phyloP scores from a whole-genome alignment of 92 coral and sea anemone species.

The Micromussa lordhowensis region DNA sequence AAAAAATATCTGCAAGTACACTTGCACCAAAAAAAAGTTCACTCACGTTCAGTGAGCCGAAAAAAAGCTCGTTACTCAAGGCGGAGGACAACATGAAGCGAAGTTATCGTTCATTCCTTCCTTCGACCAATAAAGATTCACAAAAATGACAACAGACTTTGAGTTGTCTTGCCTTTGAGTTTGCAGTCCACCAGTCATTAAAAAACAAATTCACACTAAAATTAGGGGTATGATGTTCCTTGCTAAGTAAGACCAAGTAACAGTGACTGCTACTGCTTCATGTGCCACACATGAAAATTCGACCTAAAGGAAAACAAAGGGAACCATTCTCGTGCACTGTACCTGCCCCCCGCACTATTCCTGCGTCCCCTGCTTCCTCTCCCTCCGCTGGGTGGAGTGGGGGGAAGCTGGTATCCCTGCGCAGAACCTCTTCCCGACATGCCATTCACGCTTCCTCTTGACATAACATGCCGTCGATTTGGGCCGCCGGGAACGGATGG shows the following conservation, averaged over 20 bases:
- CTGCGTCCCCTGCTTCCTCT: conserved; percentile 77
- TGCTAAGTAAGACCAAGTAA: too few species aligned
- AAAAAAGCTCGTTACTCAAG: too few species aligned
- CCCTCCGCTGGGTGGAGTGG: conserved; percentile 88
- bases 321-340: conserved; percentile 32
- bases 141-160: neutral
- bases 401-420: conserved; percentile 67
- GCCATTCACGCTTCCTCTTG: conserved; percentile 38
- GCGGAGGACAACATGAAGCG: too few species aligned
- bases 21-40: too few species aligned
- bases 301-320: neutral
- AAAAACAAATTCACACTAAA: too few species aligned
- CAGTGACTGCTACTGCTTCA: too few species aligned
- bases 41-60: too few species aligned
- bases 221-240: neutral
- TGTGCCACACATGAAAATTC: too few species aligned
- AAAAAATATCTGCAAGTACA: too few species aligned
- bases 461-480: conserved; percentile 36
- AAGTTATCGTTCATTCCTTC: neutral
- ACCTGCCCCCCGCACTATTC: conserved; percentile 84
- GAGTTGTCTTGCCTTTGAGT: neutral
- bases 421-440: conserved; percentile 54
- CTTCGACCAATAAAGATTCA: neutral
- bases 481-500: conserved; percentile 45
- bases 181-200: too few species aligned